Conservation (phyloP, 2,888 invertebrate genomes). For the Selenia dentaria region DNA sequence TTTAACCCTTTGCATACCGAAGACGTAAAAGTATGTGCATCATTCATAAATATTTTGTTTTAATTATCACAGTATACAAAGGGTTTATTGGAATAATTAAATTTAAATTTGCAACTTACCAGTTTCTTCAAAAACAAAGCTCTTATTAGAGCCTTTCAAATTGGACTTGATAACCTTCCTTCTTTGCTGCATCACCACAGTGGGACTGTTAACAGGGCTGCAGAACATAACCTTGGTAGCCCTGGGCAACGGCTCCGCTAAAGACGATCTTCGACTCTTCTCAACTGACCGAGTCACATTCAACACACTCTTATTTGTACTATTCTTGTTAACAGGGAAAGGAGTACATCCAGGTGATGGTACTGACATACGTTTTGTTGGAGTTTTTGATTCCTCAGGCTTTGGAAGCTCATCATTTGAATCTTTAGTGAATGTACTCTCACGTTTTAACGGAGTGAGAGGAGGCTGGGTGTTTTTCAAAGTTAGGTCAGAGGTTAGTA, state of each 20-base stretch:
- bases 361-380: constrained; percentile 49
- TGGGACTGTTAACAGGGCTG: constrained; percentile 64
- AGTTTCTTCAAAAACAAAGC: constrained; percentile 69
- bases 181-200: constrained; percentile 50
- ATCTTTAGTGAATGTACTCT: constrained; percentile 75
- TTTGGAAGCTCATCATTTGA: constrained; percentile 32
- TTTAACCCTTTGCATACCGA: too few species aligned
- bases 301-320: constrained; percentile 47
- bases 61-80: too few species aligned
- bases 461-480: constrained; percentile 13
- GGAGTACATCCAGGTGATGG: constrained; percentile 71
- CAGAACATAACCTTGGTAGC: constrained; percentile 74
- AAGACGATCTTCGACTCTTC: constrained; percentile 47
- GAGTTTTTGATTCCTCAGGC: constrained; percentile 29
- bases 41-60: too few species aligned
- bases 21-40: too few species aligned
- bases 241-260: constrained; percentile 43
- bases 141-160: constrained; percentile 77
- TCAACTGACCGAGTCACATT: constrained; percentile 72
- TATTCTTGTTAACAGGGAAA: constrained; percentile 48
- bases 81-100: too few species aligned
- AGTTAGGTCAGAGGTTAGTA: constrained; percentile 17
- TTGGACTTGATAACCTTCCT: constrained; percentile 75
- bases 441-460: constrained; percentile 58
- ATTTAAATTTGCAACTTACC: constrained; percentile 53